Conservation (phyloP, 2,797 vertebrate genomes). For the Sus cebifrons region DNA sequence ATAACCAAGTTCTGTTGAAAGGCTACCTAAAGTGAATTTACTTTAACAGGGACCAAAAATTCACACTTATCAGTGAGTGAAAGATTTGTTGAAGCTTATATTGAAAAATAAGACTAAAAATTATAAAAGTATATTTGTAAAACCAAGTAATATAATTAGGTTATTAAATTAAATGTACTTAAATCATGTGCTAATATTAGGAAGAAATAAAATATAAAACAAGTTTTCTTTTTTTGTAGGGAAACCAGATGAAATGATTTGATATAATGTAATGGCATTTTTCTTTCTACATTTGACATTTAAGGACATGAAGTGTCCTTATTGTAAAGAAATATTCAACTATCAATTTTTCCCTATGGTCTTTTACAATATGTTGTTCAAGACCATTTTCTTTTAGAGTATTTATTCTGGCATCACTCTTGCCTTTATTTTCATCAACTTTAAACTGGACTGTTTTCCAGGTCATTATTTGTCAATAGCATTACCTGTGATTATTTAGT, state of each 20-base stretch:
- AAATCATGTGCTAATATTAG: not conserved
- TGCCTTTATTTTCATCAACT: conserved; percentile 34
- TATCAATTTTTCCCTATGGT: not conserved
- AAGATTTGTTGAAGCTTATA: conserved; percentile 22
- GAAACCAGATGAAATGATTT: conserved; percentile 3
- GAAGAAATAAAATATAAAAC: not conserved
- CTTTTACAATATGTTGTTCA: conserved; percentile 24
- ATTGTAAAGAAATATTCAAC: not conserved
- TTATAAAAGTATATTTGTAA: conserved; percentile 38
- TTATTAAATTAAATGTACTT: conserved; percentile 57
- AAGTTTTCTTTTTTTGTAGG: not conserved
- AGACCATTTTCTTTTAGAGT: not conserved
- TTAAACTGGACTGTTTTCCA: conserved; percentile 47
- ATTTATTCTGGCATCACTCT: not conserved
- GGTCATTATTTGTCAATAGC: not conserved
- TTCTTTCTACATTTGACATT: not conserved
- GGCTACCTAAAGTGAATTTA: conserved; percentile 21
- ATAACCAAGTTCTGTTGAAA: conserved; percentile 14
- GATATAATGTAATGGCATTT: not conserved
- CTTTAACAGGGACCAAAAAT: not conserved
- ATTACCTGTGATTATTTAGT: not conserved
- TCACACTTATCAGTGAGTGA: not conserved
- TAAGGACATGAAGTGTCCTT: not conserved
- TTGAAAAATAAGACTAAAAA: conserved; percentile 48
- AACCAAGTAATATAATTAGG: not conserved